Conservation (phyloP, 2,888 invertebrate species). For the Pinctada fucata region DNA sequence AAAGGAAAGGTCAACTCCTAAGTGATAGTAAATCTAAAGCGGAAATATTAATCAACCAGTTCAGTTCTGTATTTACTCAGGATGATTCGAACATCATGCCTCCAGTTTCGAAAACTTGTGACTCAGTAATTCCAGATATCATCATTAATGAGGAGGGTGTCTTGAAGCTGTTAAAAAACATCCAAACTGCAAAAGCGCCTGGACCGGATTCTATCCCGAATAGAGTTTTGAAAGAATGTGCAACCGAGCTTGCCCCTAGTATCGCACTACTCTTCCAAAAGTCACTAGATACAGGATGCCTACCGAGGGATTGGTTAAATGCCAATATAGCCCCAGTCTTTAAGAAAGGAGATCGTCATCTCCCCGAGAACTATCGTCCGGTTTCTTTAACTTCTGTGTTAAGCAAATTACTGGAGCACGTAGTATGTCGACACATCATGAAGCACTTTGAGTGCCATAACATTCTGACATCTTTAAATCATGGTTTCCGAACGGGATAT, state of each 20-base stretch:
- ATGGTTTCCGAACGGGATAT: constrained; percentile 16
- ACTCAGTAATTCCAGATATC: background rate
- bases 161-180: background rate
- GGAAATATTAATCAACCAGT: constrained; percentile 9
- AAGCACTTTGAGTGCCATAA: constrained; percentile 24
- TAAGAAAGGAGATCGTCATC: constrained; percentile 28
- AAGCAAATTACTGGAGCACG: constrained; percentile 29
- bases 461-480: constrained; percentile 10
- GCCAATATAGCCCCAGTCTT: constrained; percentile 20
- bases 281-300: constrained; percentile 12
- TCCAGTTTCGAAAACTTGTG: background rate
- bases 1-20: background rate
- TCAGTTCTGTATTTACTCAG: background rate
- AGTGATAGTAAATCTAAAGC: constrained; percentile 23
- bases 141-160: background rate
- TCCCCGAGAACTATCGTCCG: constrained; percentile 27
- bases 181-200: background rate
- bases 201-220: background rate
- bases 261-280: constrained; percentile 2
- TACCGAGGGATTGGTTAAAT: constrained; percentile 19
- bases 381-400: constrained; percentile 23
- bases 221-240: background rate
- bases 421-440: constrained; percentile 20
- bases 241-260: background rate
- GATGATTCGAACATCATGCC: background rate